phyloP scores from a whole-genome alignment of 1,140 invertebrate species.

The Stegodyphus dumicola region DNA sequence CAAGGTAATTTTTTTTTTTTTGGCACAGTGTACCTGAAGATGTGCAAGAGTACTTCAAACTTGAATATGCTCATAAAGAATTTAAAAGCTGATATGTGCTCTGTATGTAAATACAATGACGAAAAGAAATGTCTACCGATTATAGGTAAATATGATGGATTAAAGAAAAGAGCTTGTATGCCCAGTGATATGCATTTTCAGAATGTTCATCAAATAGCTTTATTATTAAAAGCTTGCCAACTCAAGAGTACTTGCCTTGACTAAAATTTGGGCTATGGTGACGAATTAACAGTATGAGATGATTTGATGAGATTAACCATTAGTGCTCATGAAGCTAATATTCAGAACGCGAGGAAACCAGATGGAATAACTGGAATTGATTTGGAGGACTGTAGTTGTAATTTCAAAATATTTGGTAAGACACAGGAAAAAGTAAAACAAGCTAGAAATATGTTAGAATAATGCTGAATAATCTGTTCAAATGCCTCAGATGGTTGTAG shows the following conservation, averaged over 20 bases:
- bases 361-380: constrained; percentile 96
- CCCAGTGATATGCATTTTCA: too few species aligned
- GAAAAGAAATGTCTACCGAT: constrained; percentile 70
- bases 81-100: too few species aligned
- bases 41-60: constrained; percentile 57
- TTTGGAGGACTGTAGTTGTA: constrained; percentile 93
- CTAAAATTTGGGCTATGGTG: constrained; percentile 76
- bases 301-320: constrained; percentile 93
- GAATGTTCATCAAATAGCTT: too few species aligned
- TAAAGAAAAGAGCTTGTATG: too few species aligned
- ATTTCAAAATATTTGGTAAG: constrained; percentile 96
- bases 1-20: too few species aligned
- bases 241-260: constrained; percentile 63
- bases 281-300: constrained; percentile 94
- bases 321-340: constrained; percentile 96
- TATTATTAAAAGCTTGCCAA: too few species aligned
- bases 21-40: constrained; percentile 92
- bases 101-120: constrained; percentile 70
- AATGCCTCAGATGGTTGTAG: constrained; percentile 92
- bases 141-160: constrained; percentile 64
- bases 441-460: constrained; percentile 94
- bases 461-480: constrained; percentile 94
- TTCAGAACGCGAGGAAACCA: constrained; percentile 93
- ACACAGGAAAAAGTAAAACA: constrained; percentile 89
- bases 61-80: too few species aligned